Base-by-base conservation (phyloP, 2,797 vertebrate genomes). In the Xerus rutilus region DNA sequence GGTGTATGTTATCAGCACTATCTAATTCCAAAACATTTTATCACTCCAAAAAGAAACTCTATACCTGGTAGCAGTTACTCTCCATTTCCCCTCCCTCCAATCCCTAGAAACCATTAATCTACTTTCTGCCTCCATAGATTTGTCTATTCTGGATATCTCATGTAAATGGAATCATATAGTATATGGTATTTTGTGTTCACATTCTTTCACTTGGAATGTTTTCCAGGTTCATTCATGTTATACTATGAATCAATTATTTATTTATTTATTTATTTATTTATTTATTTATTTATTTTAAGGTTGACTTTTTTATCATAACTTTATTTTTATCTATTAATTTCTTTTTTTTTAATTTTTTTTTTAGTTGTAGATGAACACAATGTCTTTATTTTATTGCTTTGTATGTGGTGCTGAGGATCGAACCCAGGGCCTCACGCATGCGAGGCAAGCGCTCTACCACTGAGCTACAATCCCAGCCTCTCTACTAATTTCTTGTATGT, bases 1-100 rank as follows among this genome's bases (percentile, higher is more conserved):
- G 49, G 62, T 76, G 57, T 43, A 39, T 15, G 86, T 64, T 65
- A 89, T 86, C 57, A 78, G 30, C 54, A 77, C 52, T 39, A 39
- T 39, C 39, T 67, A 87, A 94, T 86, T 96, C n/a, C 39, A 93
- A 79, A 96, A 96, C 4, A 95, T 86, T 83, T 93, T 79, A 67
- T 77, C 43, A 83, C 12, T 30, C 91, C 67, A 65, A 90, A 94
- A 59, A 92, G 43, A 93, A 90, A 85, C 35, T 52, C 49, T 35
- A 32, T 35, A 64, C 9, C 28, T 25, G 39, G 17, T 67, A 89
- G 21, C 11, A 43, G 43, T 49, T 54, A 90, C 15, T 79, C 32
- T 11, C 7, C 47, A 39, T 64, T 73, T 7, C 12, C 25, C 21
- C 28, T 93, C 20, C 32, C 14, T 86, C n/a, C n/a, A 62, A 49